These are phyloP conservation scores for Branchipolynoe longqiensis DNA, from an alignment of 2,888 invertebrate species.

Conservation along the genomic window DNA sequence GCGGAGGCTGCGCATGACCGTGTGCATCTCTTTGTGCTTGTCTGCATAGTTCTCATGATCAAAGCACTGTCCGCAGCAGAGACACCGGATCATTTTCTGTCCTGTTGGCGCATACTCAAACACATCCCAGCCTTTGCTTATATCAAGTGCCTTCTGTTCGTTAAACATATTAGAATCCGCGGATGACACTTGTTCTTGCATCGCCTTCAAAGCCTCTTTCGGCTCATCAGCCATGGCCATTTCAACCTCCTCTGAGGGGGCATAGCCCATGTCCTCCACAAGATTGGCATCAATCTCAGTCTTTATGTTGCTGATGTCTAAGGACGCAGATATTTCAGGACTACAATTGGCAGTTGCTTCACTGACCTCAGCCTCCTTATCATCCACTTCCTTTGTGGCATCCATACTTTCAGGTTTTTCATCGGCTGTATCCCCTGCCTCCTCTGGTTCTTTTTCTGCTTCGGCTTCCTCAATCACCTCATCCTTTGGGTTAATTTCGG, in stretches of 20 bases:
- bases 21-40: slow-evolving; percentile 60
- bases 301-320: background rate
- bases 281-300: background rate
- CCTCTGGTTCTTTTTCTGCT: background rate
- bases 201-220: background rate
- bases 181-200: too few species aligned
- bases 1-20: slow-evolving; percentile 24
- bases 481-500: too few species aligned
- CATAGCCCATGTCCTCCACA: background rate
- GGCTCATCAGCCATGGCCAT: background rate
- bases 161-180: too few species aligned
- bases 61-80: slow-evolving; percentile 67
- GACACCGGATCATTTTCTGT: slow-evolving; percentile 65
- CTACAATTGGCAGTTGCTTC: background rate
- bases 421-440: background rate
- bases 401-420: slow-evolving; percentile 23
- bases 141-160: background rate
- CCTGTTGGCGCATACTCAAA: slow-evolving; percentile 67
- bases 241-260: background rate
- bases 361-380: background rate
- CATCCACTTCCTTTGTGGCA: background rate
- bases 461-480: slow-evolving; percentile 6
- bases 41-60: slow-evolving; percentile 64
- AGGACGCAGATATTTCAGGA: background rate
- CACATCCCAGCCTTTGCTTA: slow-evolving; percentile 49